Percentiles rank a stretch among this genome's conserved stretches.
Conservation (phyloP, 1,140 invertebrate genomes). For the Oryzaephilus surinamensis region DNA sequence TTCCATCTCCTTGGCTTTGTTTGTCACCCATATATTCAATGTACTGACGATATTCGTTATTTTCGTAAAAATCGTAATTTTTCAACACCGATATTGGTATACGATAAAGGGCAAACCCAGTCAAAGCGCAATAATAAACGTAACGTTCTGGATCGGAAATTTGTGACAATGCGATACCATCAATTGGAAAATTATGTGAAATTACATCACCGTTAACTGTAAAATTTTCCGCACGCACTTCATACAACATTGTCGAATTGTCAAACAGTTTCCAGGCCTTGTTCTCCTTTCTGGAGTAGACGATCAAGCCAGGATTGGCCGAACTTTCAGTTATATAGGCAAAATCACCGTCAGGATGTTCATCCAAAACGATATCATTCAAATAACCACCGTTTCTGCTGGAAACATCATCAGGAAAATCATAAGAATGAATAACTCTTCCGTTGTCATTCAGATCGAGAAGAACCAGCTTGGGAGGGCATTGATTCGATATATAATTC, state of each 20-base stretch:
- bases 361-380: constrained; percentile 57
- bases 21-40: constrained; percentile 49
- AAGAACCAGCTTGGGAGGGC: constrained; percentile 55
- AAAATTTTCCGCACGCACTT: constrained; percentile 43
- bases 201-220: constrained; percentile 45
- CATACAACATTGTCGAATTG: constrained; percentile 49
- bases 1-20: constrained; percentile 53
- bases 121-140: constrained; percentile 53
- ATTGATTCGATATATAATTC: constrained; percentile 34
- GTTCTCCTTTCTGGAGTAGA: constrained; percentile 48
- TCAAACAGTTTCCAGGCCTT: constrained; percentile 58
- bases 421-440: constrained; percentile 42
- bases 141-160: constrained; percentile 29
- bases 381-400: constrained; percentile 43
- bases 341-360: too few relatives aligned
- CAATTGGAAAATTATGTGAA: too few relatives aligned
- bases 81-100: constrained; percentile 45
- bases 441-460: constrained; percentile 51
- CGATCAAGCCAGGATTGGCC: constrained; percentile 55
- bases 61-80: constrained; percentile 38
- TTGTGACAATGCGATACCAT: constrained; percentile 58
- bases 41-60: constrained; percentile 19
- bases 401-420: constrained; percentile 44
- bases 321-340: constrained; percentile 61
- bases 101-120: constrained; percentile 51